Conservation (phyloP, 2,113 vertebrate species). For the Emydura subglobosa region DNA sequence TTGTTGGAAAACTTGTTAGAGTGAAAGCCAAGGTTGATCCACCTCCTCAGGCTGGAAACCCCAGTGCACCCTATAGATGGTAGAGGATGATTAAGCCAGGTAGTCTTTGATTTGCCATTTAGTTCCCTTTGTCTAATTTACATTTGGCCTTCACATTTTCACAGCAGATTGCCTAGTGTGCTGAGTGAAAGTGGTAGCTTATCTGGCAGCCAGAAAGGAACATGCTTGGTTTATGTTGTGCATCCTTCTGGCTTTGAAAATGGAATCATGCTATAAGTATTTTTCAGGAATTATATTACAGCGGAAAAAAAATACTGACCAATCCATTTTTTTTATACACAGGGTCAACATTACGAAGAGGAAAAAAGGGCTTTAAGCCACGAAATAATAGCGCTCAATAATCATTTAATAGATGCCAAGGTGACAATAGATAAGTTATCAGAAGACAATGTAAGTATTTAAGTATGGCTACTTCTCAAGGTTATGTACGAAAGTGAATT, state of each 20-base stretch:
- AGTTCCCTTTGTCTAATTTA: not conserved
- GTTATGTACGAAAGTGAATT: conserved; percentile 10
- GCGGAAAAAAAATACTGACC: conserved; percentile 29
- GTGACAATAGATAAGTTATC: conserved; percentile 95
- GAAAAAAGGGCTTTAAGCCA: conserved; percentile 94
- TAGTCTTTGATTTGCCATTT: not conserved
- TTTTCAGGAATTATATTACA: conserved; percentile 17
- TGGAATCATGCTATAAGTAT: not conserved
- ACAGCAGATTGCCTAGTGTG: not conserved
- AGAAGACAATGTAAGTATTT: conserved; percentile 94
- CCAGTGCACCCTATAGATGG: not conserved
- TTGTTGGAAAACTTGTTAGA: not conserved
- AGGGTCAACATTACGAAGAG: conserved; percentile 95
- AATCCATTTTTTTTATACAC: conserved; percentile 44
- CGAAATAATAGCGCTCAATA: conserved; percentile 96
- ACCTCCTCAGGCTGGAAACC: not conserved
- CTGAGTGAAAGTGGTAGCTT: not conserved
- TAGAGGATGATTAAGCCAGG: accelerated
- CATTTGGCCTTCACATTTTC: not conserved
- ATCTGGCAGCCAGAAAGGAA: accelerated
- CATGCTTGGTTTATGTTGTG: not conserved
- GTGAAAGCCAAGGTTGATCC: not conserved
- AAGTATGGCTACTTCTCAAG: not conserved
- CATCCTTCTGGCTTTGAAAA: conserved; percentile 10
- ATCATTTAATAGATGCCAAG: conserved; percentile 96